Evolutionary conservation across 2,797 vertebrate genomes (phyloP), one percentile per base, ranked within the genome.

Genomic region (Chiloscyllium punctatum): DNA sequence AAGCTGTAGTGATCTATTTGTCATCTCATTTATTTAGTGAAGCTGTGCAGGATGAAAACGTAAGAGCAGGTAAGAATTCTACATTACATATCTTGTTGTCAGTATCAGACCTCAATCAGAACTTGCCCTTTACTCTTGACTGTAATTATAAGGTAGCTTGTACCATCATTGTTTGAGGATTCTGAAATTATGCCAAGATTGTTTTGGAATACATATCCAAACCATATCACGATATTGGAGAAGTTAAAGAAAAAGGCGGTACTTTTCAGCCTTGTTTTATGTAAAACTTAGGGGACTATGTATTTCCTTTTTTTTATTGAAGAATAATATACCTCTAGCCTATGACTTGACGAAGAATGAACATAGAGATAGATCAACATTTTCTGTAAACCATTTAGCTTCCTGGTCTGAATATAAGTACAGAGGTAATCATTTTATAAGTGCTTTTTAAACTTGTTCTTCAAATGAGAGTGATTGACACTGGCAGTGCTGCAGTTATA

Each of bases 41-140:
- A 42, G 94, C 94, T n/a, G 94, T 53, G 48, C 27, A 13, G 33
- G 71, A 95, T 95, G 94, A 77, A 51, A 69, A 95, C 13, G 3
- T 51, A 95, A 74, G 94, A 95, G 94, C 94, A 33, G 94, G 94
- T 95, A 53, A 95, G 94, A 18, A 95, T 48, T 77, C 13, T 30
- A 53, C 57, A 30, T 33, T 33, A 30, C 48, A 74, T 88, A 33
- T 82, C 69, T 7, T 62, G 57, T 62, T 62, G 8, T 92, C n/a
- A 69, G n/a, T 25, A 18, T 11, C 27, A 77, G 30, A 48, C 8
- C 68, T 33, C 25, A 53, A 7, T 57, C 4, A 33, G 33, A 95
- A 33, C 21, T 51, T 72, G 11, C 51, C 18, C 5, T 74, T 53
- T 95, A 72, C 13, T 21, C 51, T 30, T 30, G 23, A 25, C 48